A percentile compares a stretch with the other conserved stretches of the same genome.
phyloP scores from a whole-genome alignment of 2,113 vertebrate species.

The Heteronetta atricapilla region DNA sequence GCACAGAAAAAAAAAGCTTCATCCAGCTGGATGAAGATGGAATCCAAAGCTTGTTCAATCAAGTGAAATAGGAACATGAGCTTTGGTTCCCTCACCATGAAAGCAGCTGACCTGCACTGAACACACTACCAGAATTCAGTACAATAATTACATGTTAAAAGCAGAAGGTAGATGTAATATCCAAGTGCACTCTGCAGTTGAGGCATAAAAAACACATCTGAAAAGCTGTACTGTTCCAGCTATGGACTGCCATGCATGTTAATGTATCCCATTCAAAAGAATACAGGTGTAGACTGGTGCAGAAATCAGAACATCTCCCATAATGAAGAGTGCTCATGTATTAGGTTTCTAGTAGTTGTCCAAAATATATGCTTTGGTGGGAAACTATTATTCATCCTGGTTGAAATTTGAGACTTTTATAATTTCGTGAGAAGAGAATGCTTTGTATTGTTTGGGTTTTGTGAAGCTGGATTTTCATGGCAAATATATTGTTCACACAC shows the following conservation, averaged over 20 bases:
- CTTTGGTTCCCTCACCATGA: not conserved
- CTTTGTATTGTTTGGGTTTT: conserved; percentile 25
- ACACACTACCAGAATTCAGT: not conserved
- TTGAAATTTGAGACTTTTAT: conserved; percentile 32
- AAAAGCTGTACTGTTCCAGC: not conserved
- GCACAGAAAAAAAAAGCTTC: not conserved
- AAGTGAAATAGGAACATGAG: not conserved
- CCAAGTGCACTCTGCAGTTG: not conserved
- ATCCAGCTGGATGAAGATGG: not conserved
- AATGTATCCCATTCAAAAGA: not conserved
- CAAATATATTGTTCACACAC: not conserved
- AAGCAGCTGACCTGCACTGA: not conserved
- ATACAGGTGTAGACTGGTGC: not conserved
- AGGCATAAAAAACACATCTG: not conserved
- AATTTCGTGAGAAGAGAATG: not conserved
- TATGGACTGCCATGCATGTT: not conserved
- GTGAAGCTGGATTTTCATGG: conserved; percentile 13
- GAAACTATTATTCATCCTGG: conserved; percentile 32
- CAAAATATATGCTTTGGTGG: conserved; percentile 30
- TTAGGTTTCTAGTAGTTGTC: conserved; percentile 30
- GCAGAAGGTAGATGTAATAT: not conserved
- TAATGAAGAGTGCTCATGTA: not conserved
- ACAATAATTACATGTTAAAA: not conserved
- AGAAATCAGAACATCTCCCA: not conserved
- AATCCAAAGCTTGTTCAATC: not conserved